Base-by-base conservation (phyloP, 2,113 vertebrate species). In the Fulica atra region DNA sequence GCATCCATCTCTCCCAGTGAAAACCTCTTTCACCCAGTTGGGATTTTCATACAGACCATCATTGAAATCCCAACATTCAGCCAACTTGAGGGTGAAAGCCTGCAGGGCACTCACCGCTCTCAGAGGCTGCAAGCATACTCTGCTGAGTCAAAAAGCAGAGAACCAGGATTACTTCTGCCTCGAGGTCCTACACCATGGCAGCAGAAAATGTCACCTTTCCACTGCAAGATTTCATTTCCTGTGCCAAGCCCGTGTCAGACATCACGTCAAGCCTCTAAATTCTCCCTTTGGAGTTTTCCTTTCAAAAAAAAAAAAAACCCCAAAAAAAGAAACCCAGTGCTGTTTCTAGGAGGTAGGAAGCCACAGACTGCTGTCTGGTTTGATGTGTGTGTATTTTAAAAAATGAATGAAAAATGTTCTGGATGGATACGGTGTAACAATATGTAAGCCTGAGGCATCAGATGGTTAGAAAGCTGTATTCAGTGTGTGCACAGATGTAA, bases 401-500 rank as follows among this genome's bases (percentile, higher is more conserved):
- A 92, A 91, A 65, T 8, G 86, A 89, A 89, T 91, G 78, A 97
- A 96, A 95, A 94, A 86, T 61, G 53, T 81, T 86, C 92, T 92
- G 86, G 61, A 79, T 84, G 86, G 72, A 81, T 89, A 50, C 2
- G 7, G 80, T 40, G 13, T 65, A 94, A 95, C 80, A 93, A 90
- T 86, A 86, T 93, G 77, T 65, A 94, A 88, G 95, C 93, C 96
- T 40, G 69, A 93, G 95, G 96, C 95, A 81, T 93, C 77, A 88
- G 86, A 96, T 89, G 90, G 92, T 84, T 95, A 91, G 90, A 95
- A 96, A 92, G 88, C 92, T 78, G 86, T 86, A 84, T 93, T 93
- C 80, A 93, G 48, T 88, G 93, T 93, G 80, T 48, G 83, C 93
- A 91, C 92, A 96, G 95, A 95, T 96, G 96, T 95, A 97, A 91